Base-by-base conservation (phyloP, 1,140 invertebrate species). In the Dinothrombium tinctorium region DNA sequence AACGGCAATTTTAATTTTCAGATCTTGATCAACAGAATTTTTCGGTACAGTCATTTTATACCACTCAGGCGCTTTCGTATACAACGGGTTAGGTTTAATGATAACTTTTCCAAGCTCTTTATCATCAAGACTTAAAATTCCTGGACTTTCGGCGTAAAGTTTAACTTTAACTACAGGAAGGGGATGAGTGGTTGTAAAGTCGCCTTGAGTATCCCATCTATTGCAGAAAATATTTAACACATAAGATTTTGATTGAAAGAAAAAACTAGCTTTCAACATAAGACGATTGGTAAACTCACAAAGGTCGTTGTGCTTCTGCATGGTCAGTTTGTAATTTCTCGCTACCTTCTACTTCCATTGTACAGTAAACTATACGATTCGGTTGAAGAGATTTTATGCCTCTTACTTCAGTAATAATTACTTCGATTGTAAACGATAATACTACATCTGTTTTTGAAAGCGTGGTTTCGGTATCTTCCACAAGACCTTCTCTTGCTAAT, bases 251-350 rank as follows among this genome's bases (percentile, higher is more conserved):
- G 28, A 29, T n/a, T n/a, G 15, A 29, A 29, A 4, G 26, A 28
- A n/a, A 28, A n/a, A 28, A 29, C 11, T 8, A 12, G 4, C 11
- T 33, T 21, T 22, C 15, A 7, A 21, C 15, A 2, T 11, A 29
- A 29, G 4, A 11, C 28, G 3, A 29, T 4, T 11, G n/a, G 17
- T 19, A 43, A n/a, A 65, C 69, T 72, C 62, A 82, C 86, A 86
- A 82, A 37, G 90, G 90, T 63, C 96, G 96, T 0, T 84, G 90
- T 12, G 89, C 90, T 65, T 98, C 89, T 2, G 90, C 89, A 61
- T 96, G 89, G 66, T 96, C 94, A 6, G 94, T 99, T 64, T 96
- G 90, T 28, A 98, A 63, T 60, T 98, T 98, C 56, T 95, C 87
- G 22, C 62, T 62, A 42, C 79, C 80, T 61, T 98, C 90, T 1